These are phyloP conservation scores for Drosophila meridionalis DNA, from an alignment of 2,888 invertebrate genomes.

Conservation along the genomic window DNA sequence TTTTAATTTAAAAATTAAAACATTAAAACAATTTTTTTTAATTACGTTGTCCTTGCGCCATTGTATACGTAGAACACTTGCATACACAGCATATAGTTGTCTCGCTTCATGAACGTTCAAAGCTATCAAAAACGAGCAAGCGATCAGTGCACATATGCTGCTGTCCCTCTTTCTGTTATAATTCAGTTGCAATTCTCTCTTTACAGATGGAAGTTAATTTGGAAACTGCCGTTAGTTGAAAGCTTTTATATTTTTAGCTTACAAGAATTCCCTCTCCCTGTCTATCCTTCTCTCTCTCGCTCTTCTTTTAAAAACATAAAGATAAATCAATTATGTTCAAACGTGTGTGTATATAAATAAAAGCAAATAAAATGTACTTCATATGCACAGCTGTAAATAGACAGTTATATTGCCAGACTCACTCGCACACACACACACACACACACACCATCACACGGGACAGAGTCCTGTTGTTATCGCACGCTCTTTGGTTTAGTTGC, in stretches of 20 bases:
- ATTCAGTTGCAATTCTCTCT: not conserved
- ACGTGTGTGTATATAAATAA: conserved; percentile 68
- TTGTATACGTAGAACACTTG: no score
- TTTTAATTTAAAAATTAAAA: no score
- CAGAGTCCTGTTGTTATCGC: conserved; percentile 54
- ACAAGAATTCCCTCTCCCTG: not conserved
- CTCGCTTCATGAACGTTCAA: not conserved
- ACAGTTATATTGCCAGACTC: conserved; percentile 67
- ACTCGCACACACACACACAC: not conserved
- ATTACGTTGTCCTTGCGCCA: not conserved
- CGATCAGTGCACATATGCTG: not conserved
- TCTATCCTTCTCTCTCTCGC: no score
- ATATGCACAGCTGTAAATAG: conserved; percentile 69
- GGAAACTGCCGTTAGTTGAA: not conserved
- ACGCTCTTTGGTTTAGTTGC: conserved; percentile 73
- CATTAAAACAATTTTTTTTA: no score
- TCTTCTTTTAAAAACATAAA: not conserved
- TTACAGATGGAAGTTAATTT: conserved; percentile 2
- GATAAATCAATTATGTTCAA: conserved; percentile 49
- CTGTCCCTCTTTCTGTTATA: not conserved
- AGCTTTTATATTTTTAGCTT: not conserved
- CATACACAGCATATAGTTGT: not conserved
- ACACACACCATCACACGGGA: not conserved
- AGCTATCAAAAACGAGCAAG: not conserved
- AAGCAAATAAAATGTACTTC: conserved; percentile 75